phyloP scores from a whole-genome alignment of 2,888 invertebrate species.

The Drosophila phalerata region DNA sequence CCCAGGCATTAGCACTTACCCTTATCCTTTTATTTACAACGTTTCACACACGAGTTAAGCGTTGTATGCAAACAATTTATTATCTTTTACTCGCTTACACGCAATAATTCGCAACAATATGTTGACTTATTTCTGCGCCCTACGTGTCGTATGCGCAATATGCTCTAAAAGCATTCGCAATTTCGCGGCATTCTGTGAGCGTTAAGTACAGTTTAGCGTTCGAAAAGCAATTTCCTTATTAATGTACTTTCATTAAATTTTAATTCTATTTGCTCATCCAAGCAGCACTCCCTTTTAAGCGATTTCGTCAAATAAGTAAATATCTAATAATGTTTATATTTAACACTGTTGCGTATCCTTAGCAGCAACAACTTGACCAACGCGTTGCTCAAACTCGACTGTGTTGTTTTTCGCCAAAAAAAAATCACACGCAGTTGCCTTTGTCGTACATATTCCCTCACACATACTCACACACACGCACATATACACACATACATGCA shows the following conservation, averaged over 20 bases:
- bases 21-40: constrained; percentile 29
- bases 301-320: constrained; percentile 19
- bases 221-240: constrained; percentile 67
- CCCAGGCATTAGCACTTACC: constrained; percentile 40
- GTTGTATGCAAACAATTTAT: constrained; percentile 44
- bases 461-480: constrained; percentile 29
- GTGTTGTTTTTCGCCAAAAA: constrained; percentile 73
- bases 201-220: constrained; percentile 27
- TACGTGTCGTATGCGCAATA: constrained; percentile 80
- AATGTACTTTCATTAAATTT: constrained; percentile 47
- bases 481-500: constrained; percentile 21
- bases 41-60: constrained; percentile 28
- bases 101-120: constrained; percentile 71
- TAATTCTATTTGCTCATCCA: constrained; percentile 55
- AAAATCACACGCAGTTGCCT: constrained; percentile 63
- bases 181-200: constrained; percentile 40
- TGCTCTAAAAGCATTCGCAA: constrained; percentile 54
- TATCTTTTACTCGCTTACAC: constrained; percentile 45
- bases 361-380: constrained; percentile 65
- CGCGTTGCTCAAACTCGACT: constrained; percentile 79
- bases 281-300: constrained; percentile 30
- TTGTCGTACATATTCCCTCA: constrained; percentile 42
- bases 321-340: constrained; percentile 8
- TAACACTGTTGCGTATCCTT: constrained; percentile 23
- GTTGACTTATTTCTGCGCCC: constrained; percentile 61